phyloP scores from a whole-genome alignment of 1,140 invertebrate species.

The Oscheius sp. region DNA sequence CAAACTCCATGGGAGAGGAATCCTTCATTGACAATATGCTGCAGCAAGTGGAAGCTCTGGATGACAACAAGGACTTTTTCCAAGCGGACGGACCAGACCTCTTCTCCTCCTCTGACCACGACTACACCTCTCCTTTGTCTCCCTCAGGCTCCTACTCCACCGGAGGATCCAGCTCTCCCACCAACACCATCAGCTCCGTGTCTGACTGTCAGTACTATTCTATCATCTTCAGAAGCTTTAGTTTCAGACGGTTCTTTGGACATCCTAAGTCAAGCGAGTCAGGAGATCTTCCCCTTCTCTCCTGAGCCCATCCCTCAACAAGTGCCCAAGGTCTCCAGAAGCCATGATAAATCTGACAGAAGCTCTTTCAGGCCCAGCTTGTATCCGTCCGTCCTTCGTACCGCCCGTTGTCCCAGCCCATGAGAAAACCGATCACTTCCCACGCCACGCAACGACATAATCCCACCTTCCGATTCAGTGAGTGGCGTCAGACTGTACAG shows the following conservation, averaged over 20 bases:
- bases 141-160: background rate
- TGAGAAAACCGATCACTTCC: background rate
- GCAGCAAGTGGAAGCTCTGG: background rate
- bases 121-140: background rate
- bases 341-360: background rate
- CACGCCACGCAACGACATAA: background rate
- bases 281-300: background rate
- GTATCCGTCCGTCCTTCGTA: background rate
- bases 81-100: background rate
- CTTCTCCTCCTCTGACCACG: background rate
- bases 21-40: background rate
- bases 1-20: background rate
- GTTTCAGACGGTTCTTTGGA: background rate
- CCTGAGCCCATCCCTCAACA: background rate
- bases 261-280: background rate
- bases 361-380: background rate
- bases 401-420: background rate
- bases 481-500: background rate
- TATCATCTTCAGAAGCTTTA: background rate
- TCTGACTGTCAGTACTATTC: background rate
- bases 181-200: background rate
- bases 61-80: background rate
- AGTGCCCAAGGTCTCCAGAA: no score
- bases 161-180: constrained; percentile 8
- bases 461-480: background rate